These are phyloP conservation scores for Gandaritis pyraliata DNA, from an alignment of 2,888 invertebrate genomes.

Conservation along the genomic window DNA sequence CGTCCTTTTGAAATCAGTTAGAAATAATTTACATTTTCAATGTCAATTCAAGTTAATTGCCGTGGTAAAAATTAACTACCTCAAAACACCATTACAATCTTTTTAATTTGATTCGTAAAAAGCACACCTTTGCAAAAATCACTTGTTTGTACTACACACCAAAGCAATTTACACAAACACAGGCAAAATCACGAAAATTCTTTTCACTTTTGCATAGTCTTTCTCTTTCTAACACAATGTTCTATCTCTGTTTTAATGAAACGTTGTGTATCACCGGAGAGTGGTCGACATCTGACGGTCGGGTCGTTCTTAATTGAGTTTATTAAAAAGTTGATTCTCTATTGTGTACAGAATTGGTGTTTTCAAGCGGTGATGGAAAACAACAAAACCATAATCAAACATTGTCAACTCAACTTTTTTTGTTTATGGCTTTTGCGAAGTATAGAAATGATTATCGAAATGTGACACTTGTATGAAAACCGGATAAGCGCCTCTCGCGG, in stretches of 20 bases:
- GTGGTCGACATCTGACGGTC: slow-evolving; percentile 13
- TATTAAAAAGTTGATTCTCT: slow-evolving; percentile 11
- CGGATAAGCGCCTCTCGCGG: too few species aligned
- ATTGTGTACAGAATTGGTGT: background rate
- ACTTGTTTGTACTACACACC: background rate
- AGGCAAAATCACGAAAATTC: slow-evolving; percentile 11
- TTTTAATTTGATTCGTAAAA: background rate
- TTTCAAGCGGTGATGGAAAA: background rate
- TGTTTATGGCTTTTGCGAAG: too few species aligned
- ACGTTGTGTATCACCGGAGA: slow-evolving; percentile 19
- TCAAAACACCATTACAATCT: background rate
- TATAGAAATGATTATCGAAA: too few species aligned
- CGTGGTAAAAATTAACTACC: background rate
- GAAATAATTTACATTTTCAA: too few species aligned
- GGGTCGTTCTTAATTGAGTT: slow-evolving; percentile 23
- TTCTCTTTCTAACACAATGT: slow-evolving; percentile 1
- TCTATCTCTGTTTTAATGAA: background rate
- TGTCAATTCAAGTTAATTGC: too few species aligned
- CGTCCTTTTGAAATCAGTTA: too few species aligned
- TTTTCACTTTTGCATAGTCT: slow-evolving; percentile 9
- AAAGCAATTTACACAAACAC: slow-evolving; percentile 14
- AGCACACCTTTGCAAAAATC: slow-evolving; percentile 13
- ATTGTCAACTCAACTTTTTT: too few species aligned
- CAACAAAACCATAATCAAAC: too few species aligned
- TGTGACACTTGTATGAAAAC: too few species aligned